phyloP scores from a whole-genome alignment of 37 sponge, comb jelly and placozoan genomes.

The Geodia barretti region DNA sequence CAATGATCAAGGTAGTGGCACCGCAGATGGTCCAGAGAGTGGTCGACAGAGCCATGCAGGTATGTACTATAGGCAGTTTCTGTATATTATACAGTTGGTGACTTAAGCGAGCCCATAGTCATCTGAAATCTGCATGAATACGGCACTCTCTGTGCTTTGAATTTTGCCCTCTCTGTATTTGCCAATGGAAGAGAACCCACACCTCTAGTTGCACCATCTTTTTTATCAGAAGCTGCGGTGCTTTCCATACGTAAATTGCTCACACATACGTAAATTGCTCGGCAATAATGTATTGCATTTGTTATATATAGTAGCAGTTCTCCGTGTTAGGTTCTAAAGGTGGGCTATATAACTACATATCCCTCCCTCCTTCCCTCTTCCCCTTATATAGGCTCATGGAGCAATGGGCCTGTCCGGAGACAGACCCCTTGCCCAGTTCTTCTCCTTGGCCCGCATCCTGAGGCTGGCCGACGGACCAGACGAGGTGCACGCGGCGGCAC shows the following conservation, averaged over 20 bases:
- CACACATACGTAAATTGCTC: background rate
- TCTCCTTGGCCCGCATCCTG: constrained; percentile 75
- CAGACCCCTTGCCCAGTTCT: constrained; percentile 67
- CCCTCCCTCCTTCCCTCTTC: background rate
- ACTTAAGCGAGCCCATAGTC: too few relatives aligned
- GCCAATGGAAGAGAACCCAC: too few relatives aligned
- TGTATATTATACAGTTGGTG: too few relatives aligned
- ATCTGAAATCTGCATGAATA: too few relatives aligned
- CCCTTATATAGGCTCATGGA: constrained; percentile 60
- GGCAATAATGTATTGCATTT: background rate
- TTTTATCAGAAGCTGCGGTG: background rate
- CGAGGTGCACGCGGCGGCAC: constrained; percentile 78
- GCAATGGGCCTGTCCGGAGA: constrained; percentile 78
- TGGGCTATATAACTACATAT: background rate
- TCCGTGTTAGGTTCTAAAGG: background rate
- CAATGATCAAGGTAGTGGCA: constrained; percentile 89
- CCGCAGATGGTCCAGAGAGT: constrained; percentile 81
- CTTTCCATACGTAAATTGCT: too few relatives aligned
- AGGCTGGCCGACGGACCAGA: constrained; percentile 94
- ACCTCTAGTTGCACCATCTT: too few relatives aligned
- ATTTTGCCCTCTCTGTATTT: too few relatives aligned
- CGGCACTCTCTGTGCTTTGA: too few relatives aligned
- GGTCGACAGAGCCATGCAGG: constrained; percentile 88
- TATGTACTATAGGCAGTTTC: too few relatives aligned
- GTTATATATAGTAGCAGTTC: too few relatives aligned